Evolutionary conservation across 2,797 vertebrate genomes (phyloP).

Genomic region (Arrhamphus sclerolepis): DNA sequence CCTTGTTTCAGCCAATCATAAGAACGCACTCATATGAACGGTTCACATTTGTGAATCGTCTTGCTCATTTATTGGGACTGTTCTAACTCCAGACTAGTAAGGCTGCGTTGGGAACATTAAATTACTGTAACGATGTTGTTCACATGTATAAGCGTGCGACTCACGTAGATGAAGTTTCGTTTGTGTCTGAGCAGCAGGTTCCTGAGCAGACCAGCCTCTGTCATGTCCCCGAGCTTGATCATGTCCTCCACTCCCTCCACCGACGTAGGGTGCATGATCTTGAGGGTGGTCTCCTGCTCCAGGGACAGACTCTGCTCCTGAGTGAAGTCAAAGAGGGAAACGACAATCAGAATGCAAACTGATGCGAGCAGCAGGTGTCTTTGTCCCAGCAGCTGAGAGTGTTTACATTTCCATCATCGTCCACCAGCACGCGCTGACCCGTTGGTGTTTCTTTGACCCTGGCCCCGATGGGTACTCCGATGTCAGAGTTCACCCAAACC

Average conservation of each 20-base stretch:
- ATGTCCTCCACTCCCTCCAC: constrained; percentile 92
- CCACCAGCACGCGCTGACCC: constrained; percentile 82
- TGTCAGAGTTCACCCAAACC: constrained; percentile 86
- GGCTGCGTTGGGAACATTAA: not conserved
- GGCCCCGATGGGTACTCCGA: constrained; percentile 87
- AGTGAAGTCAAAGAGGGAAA: not conserved
- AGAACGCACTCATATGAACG: no score
- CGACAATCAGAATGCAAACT: no score
- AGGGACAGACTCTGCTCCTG: constrained; percentile 84
- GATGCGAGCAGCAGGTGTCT: not conserved
- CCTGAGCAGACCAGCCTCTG: constrained; percentile 90
- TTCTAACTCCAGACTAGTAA: no score
- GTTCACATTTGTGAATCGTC: no score
- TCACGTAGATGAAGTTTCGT: constrained; percentile 90
- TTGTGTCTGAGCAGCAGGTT: constrained; percentile 91
- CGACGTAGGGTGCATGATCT: constrained; percentile 89
- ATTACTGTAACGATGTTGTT: not conserved
- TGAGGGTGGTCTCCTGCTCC: constrained; percentile 69
- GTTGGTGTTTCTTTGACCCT: constrained; percentile 82
- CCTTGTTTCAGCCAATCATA: no score
- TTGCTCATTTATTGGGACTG: no score
- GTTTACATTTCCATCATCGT: constrained; percentile 92
- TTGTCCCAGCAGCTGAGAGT: not conserved
- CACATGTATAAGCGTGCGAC: constrained; percentile 46
- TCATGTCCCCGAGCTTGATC: constrained; percentile 90